These are phyloP conservation scores for Eudemis profundana DNA, from an alignment of 2,888 invertebrate genomes.

Conservation along the genomic window DNA sequence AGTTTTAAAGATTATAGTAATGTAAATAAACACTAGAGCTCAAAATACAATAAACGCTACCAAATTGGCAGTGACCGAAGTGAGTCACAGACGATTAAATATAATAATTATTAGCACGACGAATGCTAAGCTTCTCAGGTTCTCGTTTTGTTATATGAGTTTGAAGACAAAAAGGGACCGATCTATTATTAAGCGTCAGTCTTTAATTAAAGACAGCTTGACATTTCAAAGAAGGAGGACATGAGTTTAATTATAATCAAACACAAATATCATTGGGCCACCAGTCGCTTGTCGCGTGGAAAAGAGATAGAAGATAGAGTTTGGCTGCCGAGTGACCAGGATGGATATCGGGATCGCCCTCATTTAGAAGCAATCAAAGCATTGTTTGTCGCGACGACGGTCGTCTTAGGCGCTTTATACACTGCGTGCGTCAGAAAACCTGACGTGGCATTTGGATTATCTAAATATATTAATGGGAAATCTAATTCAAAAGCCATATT, in stretches of 20 bases:
- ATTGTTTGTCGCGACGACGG: constrained; percentile 73
- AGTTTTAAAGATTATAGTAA: constrained; percentile 13
- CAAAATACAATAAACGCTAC: constrained; percentile 33
- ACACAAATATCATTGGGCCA: constrained; percentile 85
- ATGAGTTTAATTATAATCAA: constrained; percentile 81
- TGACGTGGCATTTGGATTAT: background rate
- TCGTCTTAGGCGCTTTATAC: constrained; percentile 44
- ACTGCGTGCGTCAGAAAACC: constrained; percentile 1
- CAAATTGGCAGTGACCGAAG: constrained; percentile 36
- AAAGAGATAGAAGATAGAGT: constrained; percentile 59
- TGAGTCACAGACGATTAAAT: constrained; percentile 41
- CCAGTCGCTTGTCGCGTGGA: constrained; percentile 57
- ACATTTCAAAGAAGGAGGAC: constrained; percentile 84
- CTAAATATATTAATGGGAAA: background rate
- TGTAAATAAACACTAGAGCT: constrained; percentile 27
- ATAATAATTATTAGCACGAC: constrained; percentile 43
- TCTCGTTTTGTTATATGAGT: constrained; percentile 56
- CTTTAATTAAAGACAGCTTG: constrained; percentile 83
- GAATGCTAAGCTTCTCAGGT: constrained; percentile 48
- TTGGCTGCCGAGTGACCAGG: constrained; percentile 65
- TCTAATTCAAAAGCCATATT: too few species aligned
- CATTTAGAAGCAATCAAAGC: constrained; percentile 74
- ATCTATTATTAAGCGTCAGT: constrained; percentile 72
- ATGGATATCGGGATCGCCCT: constrained; percentile 75
- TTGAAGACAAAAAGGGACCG: constrained; percentile 64